Percentiles rank a stretch among this genome's conserved stretches.
Evolutionary conservation across 2,113 vertebrate species (phyloP).

Genomic region (Lota lota): DNA sequence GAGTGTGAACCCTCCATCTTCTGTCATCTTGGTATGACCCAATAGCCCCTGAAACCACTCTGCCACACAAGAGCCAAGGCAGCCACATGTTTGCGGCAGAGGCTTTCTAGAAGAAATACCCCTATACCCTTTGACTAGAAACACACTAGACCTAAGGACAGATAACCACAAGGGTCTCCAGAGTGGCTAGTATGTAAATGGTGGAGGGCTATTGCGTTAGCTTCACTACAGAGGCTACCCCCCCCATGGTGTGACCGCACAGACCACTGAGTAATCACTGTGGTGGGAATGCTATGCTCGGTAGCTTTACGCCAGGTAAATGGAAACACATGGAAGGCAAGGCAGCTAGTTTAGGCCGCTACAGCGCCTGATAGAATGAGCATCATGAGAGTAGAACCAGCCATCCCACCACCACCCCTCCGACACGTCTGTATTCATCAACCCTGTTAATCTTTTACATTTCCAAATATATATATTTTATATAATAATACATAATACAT

Average conservation of each 20-base stretch:
- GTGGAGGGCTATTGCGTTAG: conserved; percentile 65
- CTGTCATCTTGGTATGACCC: conserved; percentile 42
- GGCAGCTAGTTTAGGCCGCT: conserved; percentile 6
- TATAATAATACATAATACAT: too few relatives aligned
- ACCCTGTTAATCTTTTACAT: too few relatives aligned
- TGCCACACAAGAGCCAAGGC: conserved; percentile 19
- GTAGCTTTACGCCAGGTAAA: conserved; percentile 64
- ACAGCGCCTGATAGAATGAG: conserved; percentile 21
- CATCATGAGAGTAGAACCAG: conserved; percentile 3
- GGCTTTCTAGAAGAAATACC: conserved; percentile 14
- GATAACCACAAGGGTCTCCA: conserved; percentile 43
- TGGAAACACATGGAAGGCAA: conserved; percentile 69
- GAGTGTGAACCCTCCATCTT: conserved; percentile 43
- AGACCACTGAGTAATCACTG: conserved; percentile 57
- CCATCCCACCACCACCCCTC: too few relatives aligned
- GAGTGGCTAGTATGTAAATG: conserved; percentile 34
- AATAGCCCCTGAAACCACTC: conserved; percentile 37
- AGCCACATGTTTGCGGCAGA: background rate
- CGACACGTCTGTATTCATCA: too few relatives aligned
- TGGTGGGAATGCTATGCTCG: conserved; percentile 50
- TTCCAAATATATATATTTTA: too few relatives aligned
- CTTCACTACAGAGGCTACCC: conserved; percentile 51
- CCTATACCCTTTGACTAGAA: conserved; percentile 22
- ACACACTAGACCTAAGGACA: conserved; percentile 37
- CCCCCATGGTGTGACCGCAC: conserved; percentile 53